Evolutionary conservation across 2,888 invertebrate species (phyloP).

Genomic region (Eupithecia tripunctaria): DNA sequence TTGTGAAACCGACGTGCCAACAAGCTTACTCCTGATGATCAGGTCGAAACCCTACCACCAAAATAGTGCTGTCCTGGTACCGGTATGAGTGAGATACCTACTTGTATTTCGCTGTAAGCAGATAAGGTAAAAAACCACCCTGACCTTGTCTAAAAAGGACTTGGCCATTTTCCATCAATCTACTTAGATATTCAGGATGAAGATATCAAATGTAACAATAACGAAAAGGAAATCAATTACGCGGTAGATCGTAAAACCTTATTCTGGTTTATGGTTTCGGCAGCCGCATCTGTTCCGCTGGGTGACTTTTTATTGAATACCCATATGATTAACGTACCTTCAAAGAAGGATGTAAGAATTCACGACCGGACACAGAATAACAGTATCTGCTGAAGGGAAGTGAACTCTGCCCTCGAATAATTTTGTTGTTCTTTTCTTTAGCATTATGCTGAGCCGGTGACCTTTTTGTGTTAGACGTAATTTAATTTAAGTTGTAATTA

Average conservation of each 20-base stretch:
- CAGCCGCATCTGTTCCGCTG: constrained; percentile 58
- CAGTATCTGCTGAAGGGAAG: background rate
- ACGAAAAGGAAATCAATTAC: constrained; percentile 57
- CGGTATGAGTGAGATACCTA: background rate
- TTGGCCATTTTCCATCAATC: background rate
- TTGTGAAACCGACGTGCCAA: background rate
- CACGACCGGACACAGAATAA: constrained; percentile 36
- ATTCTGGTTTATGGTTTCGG: constrained; percentile 57
- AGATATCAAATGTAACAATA: constrained; percentile 48
- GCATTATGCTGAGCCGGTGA: too few species aligned
- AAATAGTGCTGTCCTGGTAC: too few species aligned
- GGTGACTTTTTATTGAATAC: constrained; percentile 59
- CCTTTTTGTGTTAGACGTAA: too few species aligned
- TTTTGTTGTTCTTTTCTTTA: too few species aligned
- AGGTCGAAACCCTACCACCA: too few species aligned
- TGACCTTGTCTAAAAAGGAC: background rate
- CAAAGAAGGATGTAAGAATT: constrained; percentile 44
- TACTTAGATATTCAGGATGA: constrained; percentile 25
- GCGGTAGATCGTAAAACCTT: constrained; percentile 56
- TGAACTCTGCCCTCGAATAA: too few species aligned
- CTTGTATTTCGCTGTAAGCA: background rate
- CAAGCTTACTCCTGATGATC: too few species aligned
- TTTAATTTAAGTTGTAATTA: too few species aligned
- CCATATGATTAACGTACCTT: constrained; percentile 52
- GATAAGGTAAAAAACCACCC: background rate